Evolutionary conservation across 2,797 vertebrate species (phyloP), one percentile per base, ranked within the genome.

Genomic region (Ptychadena robeensis): DNA sequence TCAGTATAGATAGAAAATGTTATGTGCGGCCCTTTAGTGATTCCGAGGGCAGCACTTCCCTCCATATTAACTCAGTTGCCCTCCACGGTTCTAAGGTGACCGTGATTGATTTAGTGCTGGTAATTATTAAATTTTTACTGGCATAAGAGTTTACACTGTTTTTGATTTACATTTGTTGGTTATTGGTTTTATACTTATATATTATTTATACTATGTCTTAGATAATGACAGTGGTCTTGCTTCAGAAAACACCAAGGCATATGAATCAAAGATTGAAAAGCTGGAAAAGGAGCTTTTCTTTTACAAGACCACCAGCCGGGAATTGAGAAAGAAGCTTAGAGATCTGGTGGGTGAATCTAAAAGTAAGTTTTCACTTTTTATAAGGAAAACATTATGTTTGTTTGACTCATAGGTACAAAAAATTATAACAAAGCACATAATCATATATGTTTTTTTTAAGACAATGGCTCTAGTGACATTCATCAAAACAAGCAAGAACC

Each of bases 241-340:
- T 86, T 68, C 84, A 81, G 91, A 92, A 90, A 87, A 87, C 30
- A 83, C 91, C 40, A 91, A 89, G 88, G 78, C 14, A 1, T 87
- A 93, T 59, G 93, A 95, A 88, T 88, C 89, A 28, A 94, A 92
- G 91, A 86, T 96, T 32, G 95, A 96, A 85, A 90, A 94, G 84
- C 87, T 97, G 85, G 96, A 97, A 91, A 97, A 94, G 88, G 96
- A 98, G 69, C 91, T 97, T 85, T 96, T 95, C 89, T 97, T 95
- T 92, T 97, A 96, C 89, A 97, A 97, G 92, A 96, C 92, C 92
- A 95, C 92, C 35, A 95, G 93, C 74, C 94, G 96, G 65, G 93
- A 96, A 61, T 91, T 97, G 85, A 97, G 94, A 88, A 96, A 94
- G 90, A 96, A 96, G 89, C 86, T 97, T 75, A 94, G 90, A 81